Base-by-base conservation (phyloP, 2,888 invertebrate species). In the Digitonthophagus gazella region DNA sequence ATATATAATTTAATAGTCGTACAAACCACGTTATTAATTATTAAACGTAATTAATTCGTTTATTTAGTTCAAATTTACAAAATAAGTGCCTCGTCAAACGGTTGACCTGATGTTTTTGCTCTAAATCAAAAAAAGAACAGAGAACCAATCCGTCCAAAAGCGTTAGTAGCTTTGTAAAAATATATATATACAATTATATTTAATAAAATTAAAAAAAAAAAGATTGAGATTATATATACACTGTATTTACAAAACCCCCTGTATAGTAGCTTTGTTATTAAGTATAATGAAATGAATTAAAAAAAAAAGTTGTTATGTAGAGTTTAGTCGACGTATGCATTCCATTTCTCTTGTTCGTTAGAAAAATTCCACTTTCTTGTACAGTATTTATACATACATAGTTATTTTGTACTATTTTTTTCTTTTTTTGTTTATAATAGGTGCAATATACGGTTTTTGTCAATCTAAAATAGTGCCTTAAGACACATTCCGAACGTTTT, bases 101-200 rank as follows among this genome's bases (percentile, higher is more conserved):
- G 15, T 67, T 70, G 67, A 70, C 70, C 67, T 68, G 70, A 70
- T 66, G 54, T 65, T 70, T n/a, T n/a, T 70, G 70, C 70, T 70
- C 70, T 70, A 68, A 70, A 70, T 69, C 66, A 61, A 16, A 61
- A 16, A 61, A 20, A 61, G 20, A 61, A 61, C 20, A 61, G 28
- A 44, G 28, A 61, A 61, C 66, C 20, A 61, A 70, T 67, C 70
- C 70, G 70, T 70, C 70, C 70, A 70, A 58, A 55, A 63, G 58
- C 22, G 20, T 16, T 57, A 22, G 16, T 65, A 67, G 56, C 15
- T 55, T 55, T 18, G 15, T 28, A 64, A 67, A 67, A 58, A 67
- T 22, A 61, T 19, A 67, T 28, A 67, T 22, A 68, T 67, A 61
- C n/a, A 67, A 69, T 67, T 70, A 70, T 70, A 66, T 66, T 66